phyloP scores from a whole-genome alignment of 1,140 invertebrate species.

The Drosophila gunungcola region DNA sequence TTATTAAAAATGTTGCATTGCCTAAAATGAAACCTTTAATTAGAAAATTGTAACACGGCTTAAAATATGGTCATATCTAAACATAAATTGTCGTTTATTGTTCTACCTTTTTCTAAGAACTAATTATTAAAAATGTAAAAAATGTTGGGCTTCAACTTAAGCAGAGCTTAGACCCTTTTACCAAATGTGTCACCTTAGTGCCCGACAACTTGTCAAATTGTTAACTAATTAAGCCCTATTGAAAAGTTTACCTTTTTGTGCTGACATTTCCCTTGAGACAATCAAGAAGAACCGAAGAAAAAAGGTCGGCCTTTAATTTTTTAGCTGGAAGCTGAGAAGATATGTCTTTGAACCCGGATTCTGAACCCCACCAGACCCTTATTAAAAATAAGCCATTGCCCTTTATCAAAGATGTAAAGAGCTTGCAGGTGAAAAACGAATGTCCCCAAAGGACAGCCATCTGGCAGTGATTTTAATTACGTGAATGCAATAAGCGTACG shows the following conservation, averaged over 20 bases:
- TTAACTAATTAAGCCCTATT: slow-evolving; percentile 46
- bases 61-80: no score
- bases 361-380: slow-evolving; percentile 17
- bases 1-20: no score
- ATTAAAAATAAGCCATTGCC: slow-evolving; percentile 46
- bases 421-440: slow-evolving; percentile 22
- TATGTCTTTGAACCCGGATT: slow-evolving; percentile 6
- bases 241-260: slow-evolving; percentile 27
- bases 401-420: slow-evolving; percentile 27
- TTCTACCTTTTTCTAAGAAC: slow-evolving; percentile 4
- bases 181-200: slow-evolving; percentile 29
- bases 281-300: slow-evolving; percentile 6
- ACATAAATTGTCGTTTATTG: no score
- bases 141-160: not conserved
- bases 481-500: slow-evolving; percentile 35
- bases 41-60: no score
- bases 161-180: slow-evolving; percentile 4
- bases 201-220: slow-evolving; percentile 40
- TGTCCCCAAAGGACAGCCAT: slow-evolving; percentile 22
- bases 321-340: slow-evolving; percentile 21
- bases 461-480: slow-evolving; percentile 59
- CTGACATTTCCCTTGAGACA: slow-evolving; percentile 12
- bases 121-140: slow-evolving; percentile 19
- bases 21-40: no score
- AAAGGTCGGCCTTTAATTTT: slow-evolving; percentile 7